These are phyloP conservation scores for Xanthia togata DNA, from an alignment of 2,888 invertebrate species.

Conservation along the genomic window DNA sequence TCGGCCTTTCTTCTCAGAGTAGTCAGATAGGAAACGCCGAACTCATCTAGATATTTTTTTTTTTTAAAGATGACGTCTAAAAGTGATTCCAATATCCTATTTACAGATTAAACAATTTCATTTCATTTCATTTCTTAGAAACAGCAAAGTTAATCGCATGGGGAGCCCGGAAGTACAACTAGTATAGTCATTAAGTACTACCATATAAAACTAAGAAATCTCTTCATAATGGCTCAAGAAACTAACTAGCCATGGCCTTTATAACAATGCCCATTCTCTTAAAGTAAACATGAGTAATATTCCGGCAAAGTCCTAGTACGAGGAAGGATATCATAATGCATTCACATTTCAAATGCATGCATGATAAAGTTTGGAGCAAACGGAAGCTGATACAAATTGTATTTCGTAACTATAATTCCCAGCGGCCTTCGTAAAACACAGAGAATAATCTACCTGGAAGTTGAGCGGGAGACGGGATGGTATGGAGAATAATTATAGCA, in stretches of 20 bases:
- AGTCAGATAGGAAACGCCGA: too few species aligned
- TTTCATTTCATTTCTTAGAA: too few species aligned
- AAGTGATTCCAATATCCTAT: too few species aligned
- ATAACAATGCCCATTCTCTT: conserved; percentile 13
- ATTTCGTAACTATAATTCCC: conserved; percentile 64
- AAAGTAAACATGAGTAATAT: conserved; percentile 33
- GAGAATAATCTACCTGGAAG: conserved; percentile 53
- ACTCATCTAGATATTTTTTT: too few species aligned
- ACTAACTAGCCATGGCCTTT: background rate
- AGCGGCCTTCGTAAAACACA: conserved; percentile 58
- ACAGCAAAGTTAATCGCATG: background rate
- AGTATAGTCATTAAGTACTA: background rate
- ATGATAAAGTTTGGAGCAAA: conserved; percentile 62
- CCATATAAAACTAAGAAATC: background rate
- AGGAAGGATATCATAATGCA: conserved; percentile 45
- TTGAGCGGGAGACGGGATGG: conserved; percentile 4
- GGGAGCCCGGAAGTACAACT: background rate
- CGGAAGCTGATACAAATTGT: conserved; percentile 64
- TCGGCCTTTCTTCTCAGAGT: too few species aligned
- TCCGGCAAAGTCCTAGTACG: conserved; percentile 9
- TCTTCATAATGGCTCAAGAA: background rate
- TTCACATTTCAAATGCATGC: conserved; percentile 57
- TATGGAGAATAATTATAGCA: background rate
- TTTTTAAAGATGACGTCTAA: too few species aligned
- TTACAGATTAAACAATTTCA: too few species aligned